phyloP scores from a whole-genome alignment of 2,888 invertebrate species.

The Papilio elwesi region DNA sequence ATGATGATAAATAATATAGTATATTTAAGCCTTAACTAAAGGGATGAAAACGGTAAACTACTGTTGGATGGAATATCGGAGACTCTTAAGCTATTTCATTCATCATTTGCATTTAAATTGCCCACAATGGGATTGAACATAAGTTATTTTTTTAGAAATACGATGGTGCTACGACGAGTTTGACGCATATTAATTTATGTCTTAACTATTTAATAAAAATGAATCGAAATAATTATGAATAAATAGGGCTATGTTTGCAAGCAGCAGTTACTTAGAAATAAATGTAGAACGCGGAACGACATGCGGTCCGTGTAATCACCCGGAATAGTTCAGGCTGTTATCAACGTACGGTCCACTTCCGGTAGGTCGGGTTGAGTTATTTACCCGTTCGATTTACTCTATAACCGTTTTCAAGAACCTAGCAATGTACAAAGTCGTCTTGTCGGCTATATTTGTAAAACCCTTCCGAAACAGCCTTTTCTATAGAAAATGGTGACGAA shows the following conservation, averaged over 20 bases:
- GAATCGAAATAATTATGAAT: not conserved
- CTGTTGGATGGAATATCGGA: too few relatives aligned
- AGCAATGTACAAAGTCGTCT: not conserved
- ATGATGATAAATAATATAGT: too few relatives aligned
- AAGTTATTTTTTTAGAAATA: too few relatives aligned
- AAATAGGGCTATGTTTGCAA: not conserved
- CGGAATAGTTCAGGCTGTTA: conserved; percentile 13
- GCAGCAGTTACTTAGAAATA: not conserved
- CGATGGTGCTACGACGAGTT: too few relatives aligned
- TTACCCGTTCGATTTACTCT: conserved; percentile 5
- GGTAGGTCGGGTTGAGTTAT: conserved; percentile 10
- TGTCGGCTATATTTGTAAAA: not conserved
- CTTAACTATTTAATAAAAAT: not conserved
- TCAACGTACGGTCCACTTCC: conserved; percentile 7
- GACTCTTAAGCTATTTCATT: too few relatives aligned
- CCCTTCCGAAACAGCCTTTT: not conserved
- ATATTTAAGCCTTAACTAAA: too few relatives aligned
- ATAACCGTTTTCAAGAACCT: not conserved
- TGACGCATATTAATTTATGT: too few relatives aligned
- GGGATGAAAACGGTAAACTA: too few relatives aligned
- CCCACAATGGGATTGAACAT: too few relatives aligned
- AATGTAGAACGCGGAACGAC: not conserved
- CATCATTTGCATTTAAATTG: too few relatives aligned
- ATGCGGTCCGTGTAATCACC: conserved; percentile 10
- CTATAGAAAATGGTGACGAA: not conserved